These are phyloP conservation scores for Lobophora halterata DNA, from an alignment of 2,888 invertebrate genomes.

Conservation along the genomic window DNA sequence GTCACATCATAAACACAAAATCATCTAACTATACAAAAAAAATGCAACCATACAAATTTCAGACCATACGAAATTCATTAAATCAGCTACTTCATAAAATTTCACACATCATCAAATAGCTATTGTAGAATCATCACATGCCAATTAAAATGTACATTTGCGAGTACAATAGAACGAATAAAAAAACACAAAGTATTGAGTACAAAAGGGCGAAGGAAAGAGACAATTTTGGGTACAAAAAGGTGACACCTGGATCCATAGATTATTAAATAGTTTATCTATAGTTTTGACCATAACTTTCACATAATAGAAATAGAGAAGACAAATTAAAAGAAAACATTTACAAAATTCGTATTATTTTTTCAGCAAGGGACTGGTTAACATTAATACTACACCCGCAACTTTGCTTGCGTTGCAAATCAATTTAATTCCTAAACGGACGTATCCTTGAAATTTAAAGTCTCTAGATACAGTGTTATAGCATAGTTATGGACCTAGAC, in stretches of 20 bases:
- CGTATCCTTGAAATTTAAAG: no score
- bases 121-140: conserved; percentile 23
- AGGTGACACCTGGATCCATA: conserved; percentile 14
- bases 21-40: conserved; percentile 9
- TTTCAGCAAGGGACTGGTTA: no score
- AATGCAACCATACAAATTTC: conserved; percentile 4
- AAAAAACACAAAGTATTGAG: conserved; percentile 1
- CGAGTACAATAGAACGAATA: background rate
- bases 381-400: no score
- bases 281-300: conserved; percentile 1
- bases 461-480: no score
- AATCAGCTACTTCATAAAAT: conserved; percentile 25
- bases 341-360: no score
- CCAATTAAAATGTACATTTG: conserved; percentile 24
- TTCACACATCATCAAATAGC: conserved; percentile 27
- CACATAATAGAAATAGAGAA: no score
- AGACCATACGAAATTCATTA: conserved; percentile 18
- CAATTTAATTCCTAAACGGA: no score
- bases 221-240: conserved; percentile 4
- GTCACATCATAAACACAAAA: conserved; percentile 20
- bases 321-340: no score
- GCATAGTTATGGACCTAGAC: no score
- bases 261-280: conserved; percentile 2
- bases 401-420: no score
- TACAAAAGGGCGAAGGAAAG: conserved; percentile 9